phyloP scores from a whole-genome alignment of 2,113 vertebrate genomes.

The Psophia crepitans region DNA sequence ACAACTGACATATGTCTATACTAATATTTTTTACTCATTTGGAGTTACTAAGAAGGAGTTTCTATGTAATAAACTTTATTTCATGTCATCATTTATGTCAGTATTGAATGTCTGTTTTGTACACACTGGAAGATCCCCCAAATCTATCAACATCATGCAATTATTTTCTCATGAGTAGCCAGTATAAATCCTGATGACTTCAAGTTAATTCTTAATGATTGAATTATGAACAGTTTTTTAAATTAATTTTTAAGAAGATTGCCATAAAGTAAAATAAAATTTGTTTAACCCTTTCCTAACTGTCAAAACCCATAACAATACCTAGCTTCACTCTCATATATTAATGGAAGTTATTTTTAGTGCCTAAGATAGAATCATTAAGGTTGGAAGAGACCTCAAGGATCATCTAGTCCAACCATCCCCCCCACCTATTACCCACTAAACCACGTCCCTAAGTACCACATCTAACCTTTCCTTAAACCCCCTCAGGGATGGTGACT shows the following conservation, averaged over 20 bases:
- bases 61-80: not conserved
- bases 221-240: not conserved
- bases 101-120: not conserved
- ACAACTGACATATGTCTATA: not conserved
- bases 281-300: not conserved
- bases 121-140: not conserved
- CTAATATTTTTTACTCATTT: not conserved
- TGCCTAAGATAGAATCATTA: no score
- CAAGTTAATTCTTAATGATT: not conserved
- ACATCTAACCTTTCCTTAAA: no score
- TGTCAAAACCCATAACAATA: not conserved
- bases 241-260: not conserved
- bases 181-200: not conserved
- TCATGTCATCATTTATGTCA: not conserved
- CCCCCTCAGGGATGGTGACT: no score
- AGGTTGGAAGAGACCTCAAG: no score
- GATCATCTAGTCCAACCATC: no score
- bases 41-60: not conserved
- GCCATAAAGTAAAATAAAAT: not conserved
- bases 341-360: not conserved
- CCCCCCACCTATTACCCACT: no score
- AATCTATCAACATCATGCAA: not conserved
- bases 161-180: not conserved
- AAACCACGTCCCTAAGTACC: no score
- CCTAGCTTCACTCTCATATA: not conserved